These are phyloP conservation scores for Thamnophis sirtalis DNA, from an alignment of 2,113 vertebrate species.

Conservation along the genomic window DNA sequence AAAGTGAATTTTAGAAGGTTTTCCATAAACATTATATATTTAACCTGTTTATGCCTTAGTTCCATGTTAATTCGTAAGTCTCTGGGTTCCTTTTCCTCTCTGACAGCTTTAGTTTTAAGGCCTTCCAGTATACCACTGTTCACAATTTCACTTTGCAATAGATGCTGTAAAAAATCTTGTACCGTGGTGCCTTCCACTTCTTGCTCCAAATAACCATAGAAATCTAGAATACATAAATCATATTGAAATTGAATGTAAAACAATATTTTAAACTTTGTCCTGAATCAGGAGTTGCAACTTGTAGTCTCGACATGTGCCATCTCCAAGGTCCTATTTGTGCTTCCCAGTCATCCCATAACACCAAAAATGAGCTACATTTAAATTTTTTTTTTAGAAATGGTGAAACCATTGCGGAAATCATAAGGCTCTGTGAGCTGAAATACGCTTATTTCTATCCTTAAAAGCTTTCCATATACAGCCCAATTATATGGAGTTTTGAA, in stretches of 20 bases:
- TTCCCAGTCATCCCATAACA: not conserved
- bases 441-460: not conserved
- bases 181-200: constrained; percentile 79
- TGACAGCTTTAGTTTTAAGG: constrained; percentile 72
- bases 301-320: not conserved
- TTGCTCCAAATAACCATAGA: constrained; percentile 78
- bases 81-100: constrained; percentile 65
- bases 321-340: not conserved
- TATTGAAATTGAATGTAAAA: constrained; percentile 19
- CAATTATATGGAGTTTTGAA: not conserved
- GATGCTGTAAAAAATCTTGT: constrained; percentile 78
- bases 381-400: not conserved
- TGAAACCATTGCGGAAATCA: not conserved
- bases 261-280: not conserved
- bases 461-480: not conserved
- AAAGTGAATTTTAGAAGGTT: not conserved
- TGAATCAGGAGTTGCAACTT: not conserved
- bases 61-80: constrained; percentile 86
- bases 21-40: constrained; percentile 28
- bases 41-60: constrained; percentile 85
- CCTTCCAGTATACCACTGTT: constrained; percentile 67
- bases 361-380: not conserved
- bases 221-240: constrained; percentile 70
- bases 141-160: constrained; percentile 80
- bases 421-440: not conserved